These are phyloP conservation scores for Lagorchestes hirsutus DNA, from an alignment of 2,797 vertebrate species.

Conservation along the genomic window DNA sequence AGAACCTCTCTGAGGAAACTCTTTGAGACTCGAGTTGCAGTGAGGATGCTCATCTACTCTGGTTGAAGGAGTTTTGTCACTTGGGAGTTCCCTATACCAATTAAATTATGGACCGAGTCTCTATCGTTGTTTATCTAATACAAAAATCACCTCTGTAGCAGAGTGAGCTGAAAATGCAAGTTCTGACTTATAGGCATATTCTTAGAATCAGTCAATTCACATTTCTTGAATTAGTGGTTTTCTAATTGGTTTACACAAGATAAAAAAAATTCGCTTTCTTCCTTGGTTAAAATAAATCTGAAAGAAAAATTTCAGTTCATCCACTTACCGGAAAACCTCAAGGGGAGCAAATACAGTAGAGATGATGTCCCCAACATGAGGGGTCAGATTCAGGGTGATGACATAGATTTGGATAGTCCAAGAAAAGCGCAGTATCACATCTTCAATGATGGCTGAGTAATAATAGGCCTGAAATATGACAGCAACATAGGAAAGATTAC, in stretches of 20 bases:
- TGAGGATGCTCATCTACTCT: not conserved
- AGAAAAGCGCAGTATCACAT: constrained; percentile 95
- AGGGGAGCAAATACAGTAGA: constrained; percentile 94
- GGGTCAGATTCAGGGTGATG: constrained; percentile 83
- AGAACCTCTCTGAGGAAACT: not conserved
- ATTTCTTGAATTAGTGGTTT: not conserved
- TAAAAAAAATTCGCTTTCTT: not conserved
- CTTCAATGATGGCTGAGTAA: constrained; percentile 98
- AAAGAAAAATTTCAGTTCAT: constrained; percentile 26
- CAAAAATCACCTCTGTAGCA: not conserved
- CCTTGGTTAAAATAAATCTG: constrained; percentile 41
- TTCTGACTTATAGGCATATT: not conserved
- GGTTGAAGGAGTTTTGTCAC: not conserved
- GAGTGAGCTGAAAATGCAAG: not conserved
- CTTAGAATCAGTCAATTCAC: not conserved
- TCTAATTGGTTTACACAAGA: rapidly evolving
- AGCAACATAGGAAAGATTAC: constrained; percentile 48
- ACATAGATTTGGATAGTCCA: constrained; percentile 95
- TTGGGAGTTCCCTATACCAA: not conserved
- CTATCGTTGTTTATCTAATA: not conserved
- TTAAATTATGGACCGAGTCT: not conserved
- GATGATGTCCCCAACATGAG: constrained; percentile 90
- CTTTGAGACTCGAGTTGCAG: not conserved
- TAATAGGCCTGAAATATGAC: constrained; percentile 93
- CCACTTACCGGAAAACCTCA: constrained; percentile 95